Conservation (phyloP, 2,888 invertebrate genomes). For the Sphecodes monilicornis region DNA sequence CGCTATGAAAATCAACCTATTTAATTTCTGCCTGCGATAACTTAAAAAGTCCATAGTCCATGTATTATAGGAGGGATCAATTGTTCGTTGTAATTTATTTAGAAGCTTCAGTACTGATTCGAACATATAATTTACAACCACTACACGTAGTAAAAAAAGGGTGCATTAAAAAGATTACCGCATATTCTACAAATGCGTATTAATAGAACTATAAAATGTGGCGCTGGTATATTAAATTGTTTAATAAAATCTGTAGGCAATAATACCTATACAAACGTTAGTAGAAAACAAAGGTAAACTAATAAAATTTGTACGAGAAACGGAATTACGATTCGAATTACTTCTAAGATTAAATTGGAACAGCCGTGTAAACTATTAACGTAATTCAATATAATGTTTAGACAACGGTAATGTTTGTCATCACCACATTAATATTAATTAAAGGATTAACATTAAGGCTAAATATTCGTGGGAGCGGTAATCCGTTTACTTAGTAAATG, state of each 20-base stretch:
- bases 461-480: slow-evolving; percentile 45
- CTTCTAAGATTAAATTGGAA: not conserved
- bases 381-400: slow-evolving; percentile 21
- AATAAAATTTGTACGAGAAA: not conserved
- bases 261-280: not conserved
- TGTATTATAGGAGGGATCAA: no score
- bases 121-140: no score
- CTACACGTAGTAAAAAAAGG: no score
- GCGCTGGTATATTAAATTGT: not conserved
- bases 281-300: not conserved
- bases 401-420: slow-evolving; percentile 37
- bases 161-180: no score
- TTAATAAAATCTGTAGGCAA: not conserved
- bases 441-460: slow-evolving; percentile 49
- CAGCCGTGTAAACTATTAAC: not conserved
- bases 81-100: no score
- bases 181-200: no score
- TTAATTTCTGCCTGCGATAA: no score
- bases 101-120: no score
- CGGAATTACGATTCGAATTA: not conserved
- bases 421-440: slow-evolving; percentile 56
- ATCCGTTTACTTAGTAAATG: slow-evolving; percentile 59
- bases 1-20: no score
- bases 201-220: not conserved
- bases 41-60: no score